A percentile compares a stretch with the other conserved stretches of the same genome.
Conservation (phyloP, 1,140 invertebrate genomes). For the Drosophila lini region DNA sequence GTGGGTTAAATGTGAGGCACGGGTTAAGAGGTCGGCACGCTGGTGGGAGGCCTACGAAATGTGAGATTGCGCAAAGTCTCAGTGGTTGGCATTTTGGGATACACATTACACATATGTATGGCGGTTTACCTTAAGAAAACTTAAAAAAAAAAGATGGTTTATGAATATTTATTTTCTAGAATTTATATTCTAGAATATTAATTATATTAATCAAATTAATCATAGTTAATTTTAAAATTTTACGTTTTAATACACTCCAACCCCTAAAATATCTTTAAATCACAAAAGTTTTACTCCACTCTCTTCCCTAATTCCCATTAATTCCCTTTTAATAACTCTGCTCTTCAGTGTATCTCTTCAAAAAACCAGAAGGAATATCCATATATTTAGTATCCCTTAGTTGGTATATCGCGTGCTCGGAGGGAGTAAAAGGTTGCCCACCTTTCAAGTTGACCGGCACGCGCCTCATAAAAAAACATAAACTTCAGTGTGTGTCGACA, state of each 20-base stretch:
- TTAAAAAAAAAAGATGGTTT: too few relatives aligned
- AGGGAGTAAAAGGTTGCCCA: conserved; percentile 54
- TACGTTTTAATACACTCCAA: not conserved
- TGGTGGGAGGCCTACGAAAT: conserved; percentile 5
- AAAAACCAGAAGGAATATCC: conserved; percentile 34
- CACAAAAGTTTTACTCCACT: conserved; percentile 1
- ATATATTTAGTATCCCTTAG: conserved; percentile 56
- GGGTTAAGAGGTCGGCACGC: conserved; percentile 30
- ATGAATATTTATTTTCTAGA: not conserved
- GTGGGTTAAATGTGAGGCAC: conserved; percentile 60
- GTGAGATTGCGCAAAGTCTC: conserved; percentile 7
- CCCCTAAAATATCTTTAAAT: conserved; percentile 5
- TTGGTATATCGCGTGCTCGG: conserved; percentile 58
- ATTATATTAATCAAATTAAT: not conserved
- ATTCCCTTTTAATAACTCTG: conserved; percentile 39
- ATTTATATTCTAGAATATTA: not conserved
- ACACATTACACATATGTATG: not conserved
- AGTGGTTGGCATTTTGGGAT: conserved; percentile 17
- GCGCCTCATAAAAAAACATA: conserved; percentile 75
- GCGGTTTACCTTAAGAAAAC: not conserved
- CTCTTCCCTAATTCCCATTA: not conserved
- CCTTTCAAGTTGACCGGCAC: conserved; percentile 63
- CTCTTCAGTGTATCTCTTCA: conserved; percentile 45
- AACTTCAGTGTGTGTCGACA: conserved; percentile 80
- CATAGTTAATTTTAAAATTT: not conserved